A percentile compares a stretch with the other conserved stretches of the same genome.
These are phyloP conservation scores for Pheosia tremula DNA, from an alignment of 2,888 invertebrate species.

Conservation along the genomic window DNA sequence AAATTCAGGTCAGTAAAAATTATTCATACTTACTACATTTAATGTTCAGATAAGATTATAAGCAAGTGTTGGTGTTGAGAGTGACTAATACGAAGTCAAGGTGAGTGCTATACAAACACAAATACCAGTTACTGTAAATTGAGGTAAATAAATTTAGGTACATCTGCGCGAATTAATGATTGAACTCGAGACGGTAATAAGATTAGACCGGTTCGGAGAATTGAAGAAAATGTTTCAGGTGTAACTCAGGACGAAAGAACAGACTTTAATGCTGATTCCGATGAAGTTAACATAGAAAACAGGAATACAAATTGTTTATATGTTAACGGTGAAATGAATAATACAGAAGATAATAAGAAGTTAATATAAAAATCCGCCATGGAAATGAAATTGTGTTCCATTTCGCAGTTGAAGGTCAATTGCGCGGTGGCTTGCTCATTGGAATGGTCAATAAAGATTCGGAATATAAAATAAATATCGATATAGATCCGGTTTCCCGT, in stretches of 20 bases:
- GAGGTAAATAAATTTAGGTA: constrained; percentile 28
- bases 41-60: constrained; percentile 40
- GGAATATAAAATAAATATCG: constrained; percentile 63
- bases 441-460: constrained; percentile 59
- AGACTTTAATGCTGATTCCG: constrained; percentile 38
- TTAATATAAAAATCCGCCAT: constrained; percentile 19
- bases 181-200: constrained; percentile 24
- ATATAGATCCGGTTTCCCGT: constrained; percentile 59
- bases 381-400: constrained; percentile 47
- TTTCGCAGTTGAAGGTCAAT: constrained; percentile 61
- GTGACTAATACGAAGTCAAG: constrained; percentile 51
- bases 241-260: constrained; percentile 30
- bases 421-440: constrained; percentile 51
- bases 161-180: constrained; percentile 27
- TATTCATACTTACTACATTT: constrained; percentile 15
- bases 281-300: constrained; percentile 28
- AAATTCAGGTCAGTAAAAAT: constrained; percentile 53
- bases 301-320: constrained; percentile 23
- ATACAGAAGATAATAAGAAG: constrained; percentile 20
- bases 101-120: constrained; percentile 31
- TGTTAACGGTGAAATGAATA: constrained; percentile 11
- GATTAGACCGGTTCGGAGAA: constrained; percentile 28
- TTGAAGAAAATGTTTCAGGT: constrained; percentile 8
- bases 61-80: constrained; percentile 36
- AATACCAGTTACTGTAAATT: constrained; percentile 36